Evolutionary conservation across 1,140 invertebrate genomes (phyloP).

Genomic region (Pachyrhynchus sulphureomaculatus): DNA sequence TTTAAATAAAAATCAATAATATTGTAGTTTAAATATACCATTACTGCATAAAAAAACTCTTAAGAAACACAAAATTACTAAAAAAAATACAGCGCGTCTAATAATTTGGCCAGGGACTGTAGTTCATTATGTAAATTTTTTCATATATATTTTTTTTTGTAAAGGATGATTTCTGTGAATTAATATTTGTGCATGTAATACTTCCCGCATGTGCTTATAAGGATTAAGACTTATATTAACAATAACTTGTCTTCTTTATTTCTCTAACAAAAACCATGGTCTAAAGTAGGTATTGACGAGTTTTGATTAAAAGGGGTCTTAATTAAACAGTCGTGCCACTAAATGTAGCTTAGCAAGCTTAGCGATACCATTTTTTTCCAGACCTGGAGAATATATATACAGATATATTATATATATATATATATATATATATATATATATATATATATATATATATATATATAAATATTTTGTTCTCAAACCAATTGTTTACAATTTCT

Average conservation of each 20-base stretch:
- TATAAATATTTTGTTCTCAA: too few species aligned
- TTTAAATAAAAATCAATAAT: too few species aligned
- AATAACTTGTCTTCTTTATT: neutral
- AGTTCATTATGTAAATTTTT: too few species aligned
- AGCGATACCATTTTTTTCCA: neutral
- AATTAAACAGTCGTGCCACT: neutral
- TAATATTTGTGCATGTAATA: neutral
- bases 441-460: too few species aligned
- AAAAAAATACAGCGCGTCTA: too few species aligned
- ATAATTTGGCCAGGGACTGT: too few species aligned
- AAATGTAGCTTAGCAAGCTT: constrained; percentile 5
- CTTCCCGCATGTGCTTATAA: constrained; percentile 4
- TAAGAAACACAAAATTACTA: too few species aligned
- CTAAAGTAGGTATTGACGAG: neutral
- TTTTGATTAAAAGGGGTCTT: neutral
- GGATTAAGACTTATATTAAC: neutral
- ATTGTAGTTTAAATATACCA: too few species aligned
- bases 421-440: too few species aligned
- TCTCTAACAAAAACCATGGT: neutral
- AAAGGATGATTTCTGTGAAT: constrained; percentile 10
- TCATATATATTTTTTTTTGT: neutral
- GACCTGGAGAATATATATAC: neutral
- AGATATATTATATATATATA: too few species aligned
- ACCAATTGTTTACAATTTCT: too few species aligned
- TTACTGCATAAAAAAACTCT: too few species aligned